Percentiles rank a stretch among this genome's conserved stretches.
Conservation (phyloP, 2,797 vertebrate species). For the Rhyacichthys aspro region DNA sequence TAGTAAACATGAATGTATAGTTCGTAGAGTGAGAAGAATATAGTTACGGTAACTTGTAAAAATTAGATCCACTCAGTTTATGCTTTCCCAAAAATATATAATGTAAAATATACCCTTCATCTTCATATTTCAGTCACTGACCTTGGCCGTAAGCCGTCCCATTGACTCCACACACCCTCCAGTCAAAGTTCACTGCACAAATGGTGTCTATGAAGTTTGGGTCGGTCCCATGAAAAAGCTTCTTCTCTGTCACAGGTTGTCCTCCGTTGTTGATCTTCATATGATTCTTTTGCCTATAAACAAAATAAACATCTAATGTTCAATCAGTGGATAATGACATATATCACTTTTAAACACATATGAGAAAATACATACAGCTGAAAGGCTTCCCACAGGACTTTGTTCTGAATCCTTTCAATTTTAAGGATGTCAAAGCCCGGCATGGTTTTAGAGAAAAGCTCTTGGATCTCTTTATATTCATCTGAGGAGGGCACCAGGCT, state of each 20-base stretch:
- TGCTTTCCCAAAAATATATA: no score
- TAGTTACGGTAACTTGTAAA: no score
- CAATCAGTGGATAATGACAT: neutral
- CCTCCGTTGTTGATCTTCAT: slow-evolving; percentile 1
- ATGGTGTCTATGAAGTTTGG: slow-evolving; percentile 4
- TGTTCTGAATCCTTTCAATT: slow-evolving; percentile 14
- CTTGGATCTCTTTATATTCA: slow-evolving; percentile 2
- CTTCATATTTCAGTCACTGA: neutral
- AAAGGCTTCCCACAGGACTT: slow-evolving; percentile 4
- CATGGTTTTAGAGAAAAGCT: slow-evolving; percentile 6
- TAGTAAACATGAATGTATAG: no score
- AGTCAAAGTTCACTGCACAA: slow-evolving; percentile 10
- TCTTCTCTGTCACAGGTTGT: slow-evolving; percentile 1
- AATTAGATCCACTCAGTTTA: no score
- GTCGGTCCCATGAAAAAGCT: slow-evolving; percentile 9
- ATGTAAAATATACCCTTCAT: no score
- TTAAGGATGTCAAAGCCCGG: neutral
- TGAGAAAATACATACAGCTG: neutral
- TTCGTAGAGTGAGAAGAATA: no score
- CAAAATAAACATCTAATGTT: neutral
- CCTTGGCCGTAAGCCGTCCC: slow-evolving; percentile 4
- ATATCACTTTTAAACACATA: neutral
- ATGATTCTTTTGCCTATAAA: neutral
- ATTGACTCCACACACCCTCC: slow-evolving; percentile 11
- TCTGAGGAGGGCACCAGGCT: neutral